Evolutionary conservation across 2,113 vertebrate species (phyloP), one percentile per base, ranked within the genome.

Genomic region (Cinclus cinclus): DNA sequence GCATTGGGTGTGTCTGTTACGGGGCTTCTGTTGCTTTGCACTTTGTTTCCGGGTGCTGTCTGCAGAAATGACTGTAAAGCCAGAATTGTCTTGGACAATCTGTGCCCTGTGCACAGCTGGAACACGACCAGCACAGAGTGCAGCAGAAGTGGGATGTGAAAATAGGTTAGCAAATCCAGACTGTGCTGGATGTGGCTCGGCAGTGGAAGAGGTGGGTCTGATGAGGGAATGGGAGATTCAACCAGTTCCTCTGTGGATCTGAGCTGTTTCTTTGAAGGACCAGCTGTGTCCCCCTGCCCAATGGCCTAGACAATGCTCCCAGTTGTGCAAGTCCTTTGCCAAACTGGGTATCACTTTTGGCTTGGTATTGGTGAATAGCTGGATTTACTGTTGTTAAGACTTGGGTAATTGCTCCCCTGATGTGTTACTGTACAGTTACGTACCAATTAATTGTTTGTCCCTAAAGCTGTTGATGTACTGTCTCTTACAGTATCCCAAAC

Each of bases 151-250:
- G 42, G 28, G 7, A 4, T 67, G 39, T 53, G 47, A 50, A 55
- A 60, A 17, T 1, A 4, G 49, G 23, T 68, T 60, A 35, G 49
- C 33, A 74, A 44, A 81, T 77, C 49, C 55, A 62, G 69, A 10
- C 21, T 25, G 9, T 3, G 37, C 47, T 65, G 83, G 83, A 62
- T 1, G 3, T 0, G 0, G 39, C 22, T 88, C 2, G 3, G 56
- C 10, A 37, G 11, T 39, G 55, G 37, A 49, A 70, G 75, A n/a
- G 14, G 9, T 62, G 55, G 13, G 9, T 69, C 39, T 2, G 9
- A 15, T 30, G 31, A 35, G 47, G 12, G 19, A 68, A 31, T 5
- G 31, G 46, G 55, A 39, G 16, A 20, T 64, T 84, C 1, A 0
- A 15, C 20, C 30, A 39, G 46, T 35, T 53, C 25, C 27, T 65